Base-by-base conservation (phyloP, 2,113 vertebrate species). In the Labeo catla region DNA sequence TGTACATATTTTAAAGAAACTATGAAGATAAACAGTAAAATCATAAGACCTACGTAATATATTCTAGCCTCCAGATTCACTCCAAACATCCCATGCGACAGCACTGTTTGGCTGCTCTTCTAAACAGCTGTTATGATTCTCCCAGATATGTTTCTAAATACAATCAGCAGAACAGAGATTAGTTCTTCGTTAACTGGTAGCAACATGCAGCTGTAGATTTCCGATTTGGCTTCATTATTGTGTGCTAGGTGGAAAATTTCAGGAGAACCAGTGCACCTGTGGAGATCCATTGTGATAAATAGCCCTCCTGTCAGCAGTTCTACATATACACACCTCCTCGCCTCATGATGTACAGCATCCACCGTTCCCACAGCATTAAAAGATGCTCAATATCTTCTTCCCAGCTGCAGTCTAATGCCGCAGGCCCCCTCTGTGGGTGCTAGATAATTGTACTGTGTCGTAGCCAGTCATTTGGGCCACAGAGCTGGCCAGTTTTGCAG, bases 271-370 rank as follows among this genome's bases (percentile, higher is more conserved):
- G n/a, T 45, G 4, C 82, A 73, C 82, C 82, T 84, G 65, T 54
- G 79, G 23, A 59, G 39, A 74, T n/a, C 54, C 19, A 23, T 23
- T 82, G 57, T 86, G 85, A 86, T 76, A 34, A 65, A 82, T 76
- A 66, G 70, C 79, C 66, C 59, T 45, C 36, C 68, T 63, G 66
- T 86, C 54, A 52, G 45, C 45, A 63, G 49, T 47, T 63, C 16
- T 39, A 21, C 54, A 65, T 23, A 61, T 47, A 28, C 13, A 23
- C 59, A 88, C 52, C 81, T 73, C 66, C 81, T 43, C 36, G 39
- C n/a, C 19, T 74, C 59, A 2, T 81, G 61, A 68, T 34, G 45
- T 66, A 72, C 68, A 73, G 19, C 49, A 57, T 73, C 4, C 10
- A 12, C 9, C 7, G 1, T 19, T 78, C 52, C 34, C 16, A 47